Evolutionary conservation across 2,113 vertebrate genomes (phyloP).

Genomic region (Oncorhynchus kisutch): DNA sequence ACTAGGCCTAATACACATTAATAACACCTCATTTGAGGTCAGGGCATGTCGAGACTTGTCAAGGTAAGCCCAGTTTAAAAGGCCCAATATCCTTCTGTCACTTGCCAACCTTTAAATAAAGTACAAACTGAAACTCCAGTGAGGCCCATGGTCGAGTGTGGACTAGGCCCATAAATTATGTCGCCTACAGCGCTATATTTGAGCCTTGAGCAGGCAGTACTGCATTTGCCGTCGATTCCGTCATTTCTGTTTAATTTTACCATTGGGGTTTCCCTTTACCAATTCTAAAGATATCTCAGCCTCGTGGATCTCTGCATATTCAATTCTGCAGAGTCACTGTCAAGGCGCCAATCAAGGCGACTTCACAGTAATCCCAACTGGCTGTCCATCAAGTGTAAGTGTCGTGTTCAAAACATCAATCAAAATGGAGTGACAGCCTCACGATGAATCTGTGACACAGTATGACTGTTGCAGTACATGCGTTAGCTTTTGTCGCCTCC

Average conservation of each 20-base stretch:
- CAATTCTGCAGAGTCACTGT: neutral
- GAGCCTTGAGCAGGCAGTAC: neutral
- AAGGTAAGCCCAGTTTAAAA: neutral
- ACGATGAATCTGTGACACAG: neutral
- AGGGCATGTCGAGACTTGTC: neutral
- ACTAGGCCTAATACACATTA: no score
- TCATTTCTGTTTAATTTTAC: neutral
- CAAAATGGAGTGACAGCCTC: neutral
- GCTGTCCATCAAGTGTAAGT: neutral
- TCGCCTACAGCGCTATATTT: neutral
- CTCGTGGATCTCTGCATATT: neutral
- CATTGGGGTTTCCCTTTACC: neutral
- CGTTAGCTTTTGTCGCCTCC: slow-evolving; percentile 44
- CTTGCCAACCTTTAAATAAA: neutral
- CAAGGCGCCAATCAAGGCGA: neutral
- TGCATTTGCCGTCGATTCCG: neutral
- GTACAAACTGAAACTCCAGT: neutral
- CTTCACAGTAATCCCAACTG: neutral
- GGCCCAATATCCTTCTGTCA: neutral
- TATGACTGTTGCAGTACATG: neutral
- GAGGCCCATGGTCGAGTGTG: neutral
- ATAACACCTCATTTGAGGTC: no score
- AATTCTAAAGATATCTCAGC: neutral
- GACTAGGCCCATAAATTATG: neutral
- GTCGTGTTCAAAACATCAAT: neutral